These are phyloP conservation scores for Stenoptilia bipunctidactyla DNA, from an alignment of 2,888 invertebrate genomes.

Conservation along the genomic window DNA sequence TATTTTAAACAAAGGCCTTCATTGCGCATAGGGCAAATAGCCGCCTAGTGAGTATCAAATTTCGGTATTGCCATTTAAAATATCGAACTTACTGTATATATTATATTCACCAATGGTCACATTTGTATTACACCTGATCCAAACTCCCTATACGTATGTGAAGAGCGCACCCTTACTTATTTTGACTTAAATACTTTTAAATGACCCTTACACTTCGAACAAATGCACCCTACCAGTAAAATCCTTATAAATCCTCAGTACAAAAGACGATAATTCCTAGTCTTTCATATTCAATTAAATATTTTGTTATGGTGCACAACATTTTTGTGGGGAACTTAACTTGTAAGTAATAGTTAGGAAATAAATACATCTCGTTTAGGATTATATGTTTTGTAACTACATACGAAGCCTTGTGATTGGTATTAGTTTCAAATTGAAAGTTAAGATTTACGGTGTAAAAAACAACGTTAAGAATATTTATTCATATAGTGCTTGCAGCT, in stretches of 20 bases:
- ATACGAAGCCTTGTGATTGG: too few relatives aligned
- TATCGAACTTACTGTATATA: too few relatives aligned
- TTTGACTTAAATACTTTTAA: constrained; percentile 52
- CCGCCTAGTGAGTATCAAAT: too few relatives aligned
- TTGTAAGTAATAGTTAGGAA: constrained; percentile 15
- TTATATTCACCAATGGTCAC: too few relatives aligned
- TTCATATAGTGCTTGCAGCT: too few relatives aligned
- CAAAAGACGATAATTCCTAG: constrained; percentile 65
- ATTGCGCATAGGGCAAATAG: too few relatives aligned
- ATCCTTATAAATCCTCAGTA: constrained; percentile 53
- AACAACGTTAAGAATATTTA: too few relatives aligned
- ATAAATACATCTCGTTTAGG: background rate
- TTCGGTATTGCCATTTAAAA: too few relatives aligned
- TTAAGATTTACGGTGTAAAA: too few relatives aligned
- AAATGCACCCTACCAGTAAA: constrained; percentile 39
- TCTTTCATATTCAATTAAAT: constrained; percentile 82
- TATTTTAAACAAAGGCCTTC: too few relatives aligned
- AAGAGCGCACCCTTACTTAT: constrained; percentile 34
- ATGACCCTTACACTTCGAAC: constrained; percentile 51
- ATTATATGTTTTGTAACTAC: too few relatives aligned
- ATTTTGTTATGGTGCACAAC: constrained; percentile 63
- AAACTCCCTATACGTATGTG: constrained; percentile 16
- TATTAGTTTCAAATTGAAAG: too few relatives aligned
- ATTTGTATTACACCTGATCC: constrained; percentile 40
- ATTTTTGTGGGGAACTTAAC: constrained; percentile 32